Evolutionary conservation across 2,888 invertebrate species (phyloP).

Genomic region (Nomada ruficornis): DNA sequence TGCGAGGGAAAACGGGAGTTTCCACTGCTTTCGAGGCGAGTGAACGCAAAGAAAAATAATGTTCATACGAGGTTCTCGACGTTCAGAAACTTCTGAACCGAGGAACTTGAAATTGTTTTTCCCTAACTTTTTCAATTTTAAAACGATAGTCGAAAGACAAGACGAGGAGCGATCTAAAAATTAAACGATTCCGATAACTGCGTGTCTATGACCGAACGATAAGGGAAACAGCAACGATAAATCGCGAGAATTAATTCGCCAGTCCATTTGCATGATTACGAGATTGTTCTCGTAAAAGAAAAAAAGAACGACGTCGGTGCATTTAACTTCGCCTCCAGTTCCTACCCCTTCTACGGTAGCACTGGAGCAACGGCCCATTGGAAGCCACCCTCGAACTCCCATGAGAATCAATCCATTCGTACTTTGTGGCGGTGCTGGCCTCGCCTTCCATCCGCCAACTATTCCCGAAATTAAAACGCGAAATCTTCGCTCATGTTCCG

Average conservation of each 20-base stretch:
- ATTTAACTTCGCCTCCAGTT: slow-evolving; percentile 28
- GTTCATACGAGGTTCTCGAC: neutral
- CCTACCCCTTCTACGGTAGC: slow-evolving; percentile 13
- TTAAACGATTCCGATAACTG: slow-evolving; percentile 2
- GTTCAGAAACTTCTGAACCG: neutral
- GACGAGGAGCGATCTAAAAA: neutral
- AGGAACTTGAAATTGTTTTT: slow-evolving; percentile 12
- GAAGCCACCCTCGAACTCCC: slow-evolving; percentile 33
- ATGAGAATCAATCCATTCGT: slow-evolving; percentile 53
- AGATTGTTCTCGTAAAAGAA: slow-evolving; percentile 16
- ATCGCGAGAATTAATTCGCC: slow-evolving; percentile 29
- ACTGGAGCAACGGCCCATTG: slow-evolving; percentile 33
- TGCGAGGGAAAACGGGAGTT: slow-evolving; percentile 25
- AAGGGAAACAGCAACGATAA: slow-evolving; percentile 8
- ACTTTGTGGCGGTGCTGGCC: slow-evolving; percentile 13
- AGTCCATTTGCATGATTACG: slow-evolving; percentile 51
- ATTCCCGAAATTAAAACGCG: slow-evolving; percentile 52
- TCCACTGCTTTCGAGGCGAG: slow-evolving; percentile 15
- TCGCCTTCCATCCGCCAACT: slow-evolving; percentile 10
- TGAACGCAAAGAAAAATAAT: slow-evolving; percentile 24
- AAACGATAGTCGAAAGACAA: neutral
- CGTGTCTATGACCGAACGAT: neutral
- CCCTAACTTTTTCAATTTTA: neutral
- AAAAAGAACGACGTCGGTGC: slow-evolving; percentile 19
- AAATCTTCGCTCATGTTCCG: slow-evolving; percentile 5